Percentiles rank a stretch among this genome's conserved stretches.
Evolutionary conservation across 2,113 vertebrate species (phyloP).

Genomic region (Campylorhamphus procurvoides): DNA sequence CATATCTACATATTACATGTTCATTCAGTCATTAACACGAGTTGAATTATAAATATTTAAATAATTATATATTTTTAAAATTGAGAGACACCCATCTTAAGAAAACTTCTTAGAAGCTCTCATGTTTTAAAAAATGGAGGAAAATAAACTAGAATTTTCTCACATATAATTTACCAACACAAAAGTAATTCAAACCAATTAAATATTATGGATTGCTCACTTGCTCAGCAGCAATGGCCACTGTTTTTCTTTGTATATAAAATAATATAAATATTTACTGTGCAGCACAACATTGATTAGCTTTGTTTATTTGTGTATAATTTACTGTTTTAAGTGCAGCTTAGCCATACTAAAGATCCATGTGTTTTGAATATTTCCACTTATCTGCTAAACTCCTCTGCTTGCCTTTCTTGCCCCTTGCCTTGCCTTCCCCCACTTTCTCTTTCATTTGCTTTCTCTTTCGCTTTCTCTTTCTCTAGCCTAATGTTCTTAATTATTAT

Average conservation of each 20-base stretch:
- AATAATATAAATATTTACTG: not conserved
- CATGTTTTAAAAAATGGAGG: not conserved
- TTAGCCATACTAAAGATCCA: not conserved
- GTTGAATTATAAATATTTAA: not conserved
- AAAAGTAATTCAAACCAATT: not conserved
- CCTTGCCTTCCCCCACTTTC: not conserved
- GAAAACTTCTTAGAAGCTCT: not conserved
- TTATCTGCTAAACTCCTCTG: not conserved
- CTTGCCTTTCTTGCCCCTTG: not conserved
- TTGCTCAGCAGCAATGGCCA: not conserved
- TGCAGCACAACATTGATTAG: not conserved
- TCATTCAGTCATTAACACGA: not conserved
- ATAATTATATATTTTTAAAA: not conserved
- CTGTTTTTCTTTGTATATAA: not conserved
- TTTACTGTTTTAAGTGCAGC: not conserved
- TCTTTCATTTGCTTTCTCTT: not conserved
- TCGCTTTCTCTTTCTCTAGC: constrained; percentile 7
- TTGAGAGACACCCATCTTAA: accelerated
- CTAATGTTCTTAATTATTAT: not conserved
- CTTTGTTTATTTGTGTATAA: not conserved
- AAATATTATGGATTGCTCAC: not conserved
- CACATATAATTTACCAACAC: not conserved
- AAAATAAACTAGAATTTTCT: not conserved
- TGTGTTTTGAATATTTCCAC: not conserved
- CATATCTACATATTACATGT: too few relatives aligned